A percentile compares a stretch with the other conserved stretches of the same genome.
Evolutionary conservation across 2,888 invertebrate genomes (phyloP).

Genomic region (Cynaeus angustus): DNA sequence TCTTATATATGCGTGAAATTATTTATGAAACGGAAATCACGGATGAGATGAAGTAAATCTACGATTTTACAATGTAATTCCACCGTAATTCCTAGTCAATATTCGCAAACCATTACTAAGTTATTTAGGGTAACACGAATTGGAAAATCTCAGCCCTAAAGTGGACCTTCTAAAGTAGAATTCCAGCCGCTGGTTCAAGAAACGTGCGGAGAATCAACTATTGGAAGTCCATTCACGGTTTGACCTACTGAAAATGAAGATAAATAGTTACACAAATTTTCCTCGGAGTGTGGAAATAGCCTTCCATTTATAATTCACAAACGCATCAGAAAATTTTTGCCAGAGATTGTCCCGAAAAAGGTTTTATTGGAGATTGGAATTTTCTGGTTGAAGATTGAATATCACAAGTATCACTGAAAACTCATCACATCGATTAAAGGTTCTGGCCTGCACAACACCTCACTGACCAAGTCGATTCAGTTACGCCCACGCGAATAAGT

Average conservation of each 20-base stretch:
- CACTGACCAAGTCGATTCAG: slow-evolving; percentile 23
- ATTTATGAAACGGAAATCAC: too few relatives aligned
- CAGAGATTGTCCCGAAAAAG: slow-evolving; percentile 15
- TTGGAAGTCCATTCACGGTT: slow-evolving; percentile 50
- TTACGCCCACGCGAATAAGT: slow-evolving; percentile 9
- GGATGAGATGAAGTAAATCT: too few relatives aligned
- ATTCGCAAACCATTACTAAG: slow-evolving; percentile 48
- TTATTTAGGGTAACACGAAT: slow-evolving; percentile 53
- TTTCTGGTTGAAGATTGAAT: slow-evolving; percentile 24
- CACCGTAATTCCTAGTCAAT: slow-evolving; percentile 41
- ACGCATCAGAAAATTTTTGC: slow-evolving; percentile 21
- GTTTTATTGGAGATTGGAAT: slow-evolving; percentile 23
- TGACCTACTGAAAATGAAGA: slow-evolving; percentile 51
- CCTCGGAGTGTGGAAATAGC: slow-evolving; percentile 41
- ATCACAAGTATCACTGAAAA: slow-evolving; percentile 6
- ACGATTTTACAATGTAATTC: slow-evolving; percentile 35
- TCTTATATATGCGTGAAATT: slow-evolving; percentile 9
- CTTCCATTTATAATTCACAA: slow-evolving; percentile 44
- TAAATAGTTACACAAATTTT: slow-evolving; percentile 54
- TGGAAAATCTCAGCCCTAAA: slow-evolving; percentile 59
- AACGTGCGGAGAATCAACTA: slow-evolving; percentile 47
- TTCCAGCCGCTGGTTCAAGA: slow-evolving; percentile 37
- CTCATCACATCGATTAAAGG: slow-evolving; percentile 2
- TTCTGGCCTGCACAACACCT: slow-evolving; percentile 7
- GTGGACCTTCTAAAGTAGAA: slow-evolving; percentile 57